phyloP scores from a whole-genome alignment of 2,888 invertebrate genomes.

The Dugesia japonica region DNA sequence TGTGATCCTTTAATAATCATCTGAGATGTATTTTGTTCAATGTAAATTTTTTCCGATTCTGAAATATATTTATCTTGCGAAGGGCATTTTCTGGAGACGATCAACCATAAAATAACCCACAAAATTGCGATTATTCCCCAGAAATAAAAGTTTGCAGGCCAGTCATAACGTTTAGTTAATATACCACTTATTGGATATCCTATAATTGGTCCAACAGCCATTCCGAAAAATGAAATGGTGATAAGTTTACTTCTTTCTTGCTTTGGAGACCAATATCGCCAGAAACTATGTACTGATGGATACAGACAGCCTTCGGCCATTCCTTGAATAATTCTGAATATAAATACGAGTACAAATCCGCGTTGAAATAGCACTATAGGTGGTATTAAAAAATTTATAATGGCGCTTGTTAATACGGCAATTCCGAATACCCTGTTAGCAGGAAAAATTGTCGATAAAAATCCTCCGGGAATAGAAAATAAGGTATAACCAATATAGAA shows the following conservation, averaged over 20 bases:
- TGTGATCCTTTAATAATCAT: neutral
- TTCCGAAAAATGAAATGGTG: constrained; percentile 32
- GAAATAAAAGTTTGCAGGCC: constrained; percentile 27
- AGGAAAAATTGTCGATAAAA: constrained; percentile 28
- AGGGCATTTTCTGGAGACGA: constrained; percentile 24
- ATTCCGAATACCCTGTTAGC: constrained; percentile 24
- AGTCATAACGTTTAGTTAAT: neutral
- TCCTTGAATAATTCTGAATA: constrained; percentile 29
- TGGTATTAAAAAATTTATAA: constrained; percentile 29
- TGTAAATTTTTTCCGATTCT: constrained; percentile 4
- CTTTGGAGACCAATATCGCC: constrained; percentile 32
- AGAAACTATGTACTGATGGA: constrained; percentile 26
- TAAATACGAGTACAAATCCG: constrained; percentile 8
- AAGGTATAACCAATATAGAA: constrained; percentile 31
- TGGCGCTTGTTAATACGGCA: constrained; percentile 25
- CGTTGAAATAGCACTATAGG: neutral
- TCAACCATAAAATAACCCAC: constrained; percentile 28
- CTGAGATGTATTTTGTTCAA: constrained; percentile 23
- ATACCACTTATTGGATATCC: constrained; percentile 32
- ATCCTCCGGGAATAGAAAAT: constrained; percentile 34
- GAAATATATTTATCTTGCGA: constrained; percentile 25
- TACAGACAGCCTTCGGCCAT: constrained; percentile 34
- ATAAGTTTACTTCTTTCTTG: constrained; percentile 32
- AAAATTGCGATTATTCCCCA: constrained; percentile 29
- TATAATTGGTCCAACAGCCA: constrained; percentile 32